These are phyloP conservation scores for Rhagoletis pomonella DNA, from an alignment of 1,140 invertebrate genomes.

Conservation along the genomic window DNA sequence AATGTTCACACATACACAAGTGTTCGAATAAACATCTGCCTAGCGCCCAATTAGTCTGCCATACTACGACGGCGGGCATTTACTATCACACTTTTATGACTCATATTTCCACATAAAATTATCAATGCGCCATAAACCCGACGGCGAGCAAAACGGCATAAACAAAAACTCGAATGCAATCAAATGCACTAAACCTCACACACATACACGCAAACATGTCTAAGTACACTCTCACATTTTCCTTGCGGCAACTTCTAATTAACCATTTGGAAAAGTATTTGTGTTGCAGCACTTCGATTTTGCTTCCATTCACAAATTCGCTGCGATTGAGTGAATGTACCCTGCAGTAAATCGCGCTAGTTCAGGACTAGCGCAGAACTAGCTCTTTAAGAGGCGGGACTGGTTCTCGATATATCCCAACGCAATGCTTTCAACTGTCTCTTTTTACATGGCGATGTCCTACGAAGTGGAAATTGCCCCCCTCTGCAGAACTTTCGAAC, in stretches of 20 bases:
- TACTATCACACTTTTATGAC: slow-evolving; percentile 47
- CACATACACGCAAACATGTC: background rate
- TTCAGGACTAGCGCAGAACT: no score
- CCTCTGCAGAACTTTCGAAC: no score
- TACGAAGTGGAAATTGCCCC: no score
- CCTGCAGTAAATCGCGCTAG: no score
- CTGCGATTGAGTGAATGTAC: no score
- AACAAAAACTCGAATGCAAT: background rate
- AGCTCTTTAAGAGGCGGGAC: no score
- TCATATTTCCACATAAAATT: slow-evolving; percentile 52
- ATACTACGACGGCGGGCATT: background rate
- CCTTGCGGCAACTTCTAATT: slow-evolving; percentile 9
- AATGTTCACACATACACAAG: background rate
- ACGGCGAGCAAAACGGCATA: slow-evolving; percentile 14
- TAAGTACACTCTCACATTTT: background rate
- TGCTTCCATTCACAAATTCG: background rate
- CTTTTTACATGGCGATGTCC: no score
- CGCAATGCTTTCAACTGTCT: no score
- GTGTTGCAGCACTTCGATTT: slow-evolving; percentile 3
- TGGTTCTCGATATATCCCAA: no score
- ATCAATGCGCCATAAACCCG: slow-evolving; percentile 31
- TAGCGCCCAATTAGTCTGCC: background rate
- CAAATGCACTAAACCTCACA: slow-evolving; percentile 23
- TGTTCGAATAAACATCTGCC: background rate
- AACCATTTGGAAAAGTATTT: slow-evolving; percentile 33